Percentiles rank a stretch among this genome's conserved stretches.
These are phyloP conservation scores for Psophia crepitans DNA, from an alignment of 2,113 vertebrate species.

Conservation along the genomic window DNA sequence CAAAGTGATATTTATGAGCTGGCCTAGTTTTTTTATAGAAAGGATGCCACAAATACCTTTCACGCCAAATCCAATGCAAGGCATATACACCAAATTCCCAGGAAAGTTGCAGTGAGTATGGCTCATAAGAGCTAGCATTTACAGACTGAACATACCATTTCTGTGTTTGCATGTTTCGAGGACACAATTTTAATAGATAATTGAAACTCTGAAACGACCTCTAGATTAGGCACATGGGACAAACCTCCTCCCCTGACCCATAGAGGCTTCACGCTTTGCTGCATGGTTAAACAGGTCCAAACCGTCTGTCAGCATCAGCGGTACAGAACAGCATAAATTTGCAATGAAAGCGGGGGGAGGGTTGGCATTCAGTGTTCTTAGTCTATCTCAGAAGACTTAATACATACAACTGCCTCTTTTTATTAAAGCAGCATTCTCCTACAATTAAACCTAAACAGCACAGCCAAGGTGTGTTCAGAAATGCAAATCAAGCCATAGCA, in stretches of 20 bases:
- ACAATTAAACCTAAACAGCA: neutral
- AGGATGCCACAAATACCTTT: neutral
- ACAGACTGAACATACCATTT: neutral
- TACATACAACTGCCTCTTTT: neutral
- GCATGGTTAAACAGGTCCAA: neutral
- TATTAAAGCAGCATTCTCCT: neutral
- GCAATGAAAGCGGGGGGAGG: neutral
- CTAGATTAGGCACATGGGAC: neutral
- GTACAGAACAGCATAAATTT: neutral
- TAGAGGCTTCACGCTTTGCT: neutral
- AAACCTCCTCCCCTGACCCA: neutral
- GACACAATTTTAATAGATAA: neutral
- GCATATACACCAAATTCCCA: neutral
- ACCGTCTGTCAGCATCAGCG: neutral
- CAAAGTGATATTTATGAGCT: neutral
- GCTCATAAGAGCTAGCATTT: neutral
- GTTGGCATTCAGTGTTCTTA: neutral
- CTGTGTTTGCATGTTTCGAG: neutral
- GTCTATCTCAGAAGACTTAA: neutral
- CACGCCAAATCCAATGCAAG: neutral
- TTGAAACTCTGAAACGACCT: neutral
- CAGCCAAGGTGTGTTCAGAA: neutral
- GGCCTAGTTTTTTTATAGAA: neutral
- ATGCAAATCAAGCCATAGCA: neutral
- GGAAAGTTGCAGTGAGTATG: neutral